Percentiles rank a stretch among this genome's conserved stretches.
Conservation (phyloP, 2,888 invertebrate genomes). For the Habroteleia sp. region DNA sequence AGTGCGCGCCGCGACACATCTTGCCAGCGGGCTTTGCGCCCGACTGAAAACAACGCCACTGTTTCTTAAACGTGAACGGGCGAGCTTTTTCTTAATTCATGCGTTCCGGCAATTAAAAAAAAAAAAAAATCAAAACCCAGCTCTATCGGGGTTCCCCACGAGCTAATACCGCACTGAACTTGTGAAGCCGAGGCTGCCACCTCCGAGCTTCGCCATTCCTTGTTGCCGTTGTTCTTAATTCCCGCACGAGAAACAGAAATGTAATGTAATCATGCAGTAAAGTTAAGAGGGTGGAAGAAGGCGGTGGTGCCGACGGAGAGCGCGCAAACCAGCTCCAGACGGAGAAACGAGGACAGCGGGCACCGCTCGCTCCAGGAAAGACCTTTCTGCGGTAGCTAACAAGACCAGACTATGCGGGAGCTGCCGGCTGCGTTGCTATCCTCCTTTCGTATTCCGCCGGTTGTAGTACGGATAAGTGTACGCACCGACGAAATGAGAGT, state of each 20-base stretch:
- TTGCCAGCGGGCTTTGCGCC: no score
- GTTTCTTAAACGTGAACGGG: no score
- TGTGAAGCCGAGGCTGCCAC: conserved; percentile 38
- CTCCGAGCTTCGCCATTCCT: conserved; percentile 37
- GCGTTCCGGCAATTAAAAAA: conserved; percentile 18
- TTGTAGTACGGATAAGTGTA: conserved; percentile 39
- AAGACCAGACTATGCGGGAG: conserved; percentile 49
- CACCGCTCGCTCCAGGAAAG: conserved; percentile 53
- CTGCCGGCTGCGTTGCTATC: conserved; percentile 8
- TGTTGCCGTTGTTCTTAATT: conserved; percentile 58
- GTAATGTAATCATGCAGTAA: conserved; percentile 60
- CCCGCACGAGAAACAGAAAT: conserved; percentile 54
- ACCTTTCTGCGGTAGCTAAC: conserved; percentile 52
- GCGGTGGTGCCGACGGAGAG: conserved; percentile 9
- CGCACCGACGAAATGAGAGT: conserved; percentile 48
- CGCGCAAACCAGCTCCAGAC: conserved; percentile 1
- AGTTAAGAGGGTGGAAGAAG: conserved; percentile 58
- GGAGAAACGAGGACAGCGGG: conserved; percentile 20
- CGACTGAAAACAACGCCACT: no score
- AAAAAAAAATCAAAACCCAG: conserved; percentile 3
- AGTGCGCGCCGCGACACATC: no score
- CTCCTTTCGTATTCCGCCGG: conserved; percentile 22
- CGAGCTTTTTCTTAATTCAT: conserved; percentile 24
- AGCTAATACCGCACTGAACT: conserved; percentile 44
- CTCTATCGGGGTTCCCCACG: conserved; percentile 26